Evolutionary conservation across 1,140 invertebrate genomes (phyloP), one percentile per base, ranked within the genome.

Genomic region (Anastatus disparis): DNA sequence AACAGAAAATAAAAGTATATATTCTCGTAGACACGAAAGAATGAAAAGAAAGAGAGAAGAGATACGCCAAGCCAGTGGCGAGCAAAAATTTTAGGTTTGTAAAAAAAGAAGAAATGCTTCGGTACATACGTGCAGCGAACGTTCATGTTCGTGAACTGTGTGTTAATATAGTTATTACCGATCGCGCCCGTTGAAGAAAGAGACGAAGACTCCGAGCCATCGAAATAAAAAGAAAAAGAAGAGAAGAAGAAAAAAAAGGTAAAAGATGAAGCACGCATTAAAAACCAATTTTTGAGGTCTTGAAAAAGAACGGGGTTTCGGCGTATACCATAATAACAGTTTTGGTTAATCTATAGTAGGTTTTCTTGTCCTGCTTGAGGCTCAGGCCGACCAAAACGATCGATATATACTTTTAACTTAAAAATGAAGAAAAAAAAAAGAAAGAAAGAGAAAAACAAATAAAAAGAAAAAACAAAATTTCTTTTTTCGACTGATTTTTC

Each of bases 211-310:
- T 81, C 81, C 27, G 44, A 3, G 26, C n/a, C n/a, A n/a, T n/a
- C n/a, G n/a, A n/a, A n/a, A n/a, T n/a, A n/a, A n/a, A n/a, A n/a
- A n/a, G n/a, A n/a, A n/a, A n/a, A n/a, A n/a, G n/a, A n/a, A n/a
- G n/a, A n/a, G n/a, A n/a, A n/a, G n/a, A n/a, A n/a, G n/a, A n/a
- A n/a, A n/a, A n/a, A n/a, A n/a, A n/a, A n/a, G n/a, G n/a, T n/a
- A n/a, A n/a, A n/a, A n/a, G n/a, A n/a, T n/a, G n/a, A n/a, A n/a
- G 46, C 8, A 78, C 70, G 76, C 78, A 85, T 85, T 85, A 85
- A 85, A 84, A 85, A 85, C 82, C 83, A 85, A 85, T 85, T 85
- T 85, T 84, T 84, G 73, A n/a, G n/a, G 80, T 77, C 75, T 78
- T 79, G 79, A 84, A 85, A 85, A 35, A n/a, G n/a, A 85, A 83